Evolutionary conservation across 2,113 vertebrate genomes (phyloP), one percentile per base, ranked within the genome.

Genomic region (Eubucco bourcierii): DNA sequence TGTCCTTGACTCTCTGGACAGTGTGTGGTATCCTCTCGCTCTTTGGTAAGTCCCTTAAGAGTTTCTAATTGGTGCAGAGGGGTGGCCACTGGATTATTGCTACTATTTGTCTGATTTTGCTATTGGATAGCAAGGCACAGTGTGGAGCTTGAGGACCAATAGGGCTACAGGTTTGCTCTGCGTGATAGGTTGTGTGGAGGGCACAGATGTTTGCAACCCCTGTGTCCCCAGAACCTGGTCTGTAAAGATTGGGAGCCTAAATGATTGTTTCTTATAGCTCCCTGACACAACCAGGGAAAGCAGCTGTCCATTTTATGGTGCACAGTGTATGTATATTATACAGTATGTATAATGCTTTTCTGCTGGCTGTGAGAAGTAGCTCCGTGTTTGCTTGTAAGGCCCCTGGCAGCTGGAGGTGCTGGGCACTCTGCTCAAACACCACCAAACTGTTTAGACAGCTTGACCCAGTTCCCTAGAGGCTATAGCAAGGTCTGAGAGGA

Each of bases 1-100:
- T 99, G 99, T 99, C 99, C 39, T 97, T 99, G 91, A 89, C 95
- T 8, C 95, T 99, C 63, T 99, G 99, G 99, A 98, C 98, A 2
- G 98, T 71, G 25, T 99, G 99, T 18, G 99, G 99, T 17, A 92
- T 99, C 92, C 97, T 99, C 84, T 99, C 99, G 0, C 98, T 99
- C 15, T 99, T 99, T 6, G 99, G 99, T 99, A 97, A 99, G 99
- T 98, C 88, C 9, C 59, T 91, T 74, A 58, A 75, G 90, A 94
- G 61, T 93, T 94, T 92, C 86, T 88, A 87, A 90, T 94, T 96
- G 88, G 91, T 87, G 70, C 73, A 47, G 81, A 71, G 90, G 95
- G 87, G 65, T 6, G 4, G 74, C 31, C 0, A 27, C 58, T 47
- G 70, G 90, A 91, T 88, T 90, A 66, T 72, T 50, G 28, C 50